Percentiles rank a stretch among this genome's conserved stretches.
Conservation (phyloP, 2,888 invertebrate species). For the Polydrusus cervinus region DNA sequence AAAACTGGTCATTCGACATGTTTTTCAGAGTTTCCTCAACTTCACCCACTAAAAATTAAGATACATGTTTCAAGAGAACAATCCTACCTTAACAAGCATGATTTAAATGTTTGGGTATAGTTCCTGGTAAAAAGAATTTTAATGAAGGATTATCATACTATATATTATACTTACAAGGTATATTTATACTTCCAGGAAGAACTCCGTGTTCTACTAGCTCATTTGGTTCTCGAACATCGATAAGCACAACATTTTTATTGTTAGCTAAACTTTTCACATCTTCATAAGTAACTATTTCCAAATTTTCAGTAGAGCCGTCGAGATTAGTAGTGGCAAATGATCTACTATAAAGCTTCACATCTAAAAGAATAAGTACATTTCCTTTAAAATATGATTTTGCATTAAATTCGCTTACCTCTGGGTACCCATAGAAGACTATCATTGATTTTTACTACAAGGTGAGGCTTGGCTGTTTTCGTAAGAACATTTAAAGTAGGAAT, state of each 20-base stretch:
- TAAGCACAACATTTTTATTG: slow-evolving; percentile 73
- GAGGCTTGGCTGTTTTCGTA: background rate
- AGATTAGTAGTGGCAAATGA: slow-evolving; percentile 17
- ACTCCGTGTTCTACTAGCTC: slow-evolving; percentile 81
- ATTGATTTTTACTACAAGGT: background rate
- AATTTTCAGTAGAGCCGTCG: slow-evolving; percentile 4
- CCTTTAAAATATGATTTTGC: background rate
- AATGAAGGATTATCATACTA: no score
- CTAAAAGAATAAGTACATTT: slow-evolving; percentile 6
- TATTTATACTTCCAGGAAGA: slow-evolving; percentile 84
- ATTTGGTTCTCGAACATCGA: slow-evolving; percentile 85
- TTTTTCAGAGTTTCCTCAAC: slow-evolving; percentile 71
- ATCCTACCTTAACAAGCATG: no score
- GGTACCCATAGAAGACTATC: background rate
- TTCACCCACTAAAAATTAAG: slow-evolving; percentile 73
- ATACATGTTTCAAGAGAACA: no score
- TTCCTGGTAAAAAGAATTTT: background rate
- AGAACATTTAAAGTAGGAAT: slow-evolving; percentile 3
- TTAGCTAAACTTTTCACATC: slow-evolving; percentile 72
- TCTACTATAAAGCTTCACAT: slow-evolving; percentile 11
- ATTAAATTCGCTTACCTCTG: slow-evolving; percentile 1
- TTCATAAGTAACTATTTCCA: slow-evolving; percentile 61
- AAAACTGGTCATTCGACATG: slow-evolving; percentile 74
- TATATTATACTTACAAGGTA: slow-evolving; percentile 77
- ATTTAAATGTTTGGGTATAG: no score